phyloP scores from a whole-genome alignment of 2,888 invertebrate genomes.

The Nymphalis urticae region DNA sequence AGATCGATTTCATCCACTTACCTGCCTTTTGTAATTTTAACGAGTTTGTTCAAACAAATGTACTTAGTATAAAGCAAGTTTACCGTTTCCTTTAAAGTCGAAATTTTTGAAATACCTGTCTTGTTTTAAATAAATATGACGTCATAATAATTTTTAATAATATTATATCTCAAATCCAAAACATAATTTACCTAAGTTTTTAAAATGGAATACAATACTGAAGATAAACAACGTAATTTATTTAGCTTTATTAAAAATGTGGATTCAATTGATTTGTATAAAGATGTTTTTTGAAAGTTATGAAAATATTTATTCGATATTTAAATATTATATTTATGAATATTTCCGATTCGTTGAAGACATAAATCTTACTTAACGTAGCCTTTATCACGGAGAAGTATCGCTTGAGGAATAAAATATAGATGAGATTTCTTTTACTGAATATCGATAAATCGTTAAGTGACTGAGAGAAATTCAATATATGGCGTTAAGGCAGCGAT shows the following conservation, averaged over 20 bases:
- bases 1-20: conserved; percentile 55
- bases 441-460: conserved; percentile 54
- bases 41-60: conserved; percentile 56
- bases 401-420: conserved; percentile 30
- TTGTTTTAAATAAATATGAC: conserved; percentile 11
- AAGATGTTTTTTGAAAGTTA: not conserved
- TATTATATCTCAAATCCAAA: not conserved
- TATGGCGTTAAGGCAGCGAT: conserved; percentile 57
- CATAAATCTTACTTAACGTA: conserved; percentile 10
- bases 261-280: not conserved
- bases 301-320: conserved; percentile 23
- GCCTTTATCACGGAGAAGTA: conserved; percentile 10
- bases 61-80: conserved; percentile 49
- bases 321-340: conserved; percentile 11
- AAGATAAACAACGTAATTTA: not conserved
- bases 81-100: conserved; percentile 44
- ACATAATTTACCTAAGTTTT: not conserved
- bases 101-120: conserved; percentile 18
- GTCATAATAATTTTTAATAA: not conserved
- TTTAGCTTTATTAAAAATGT: not conserved
- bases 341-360: conserved; percentile 2
- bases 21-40: conserved; percentile 62
- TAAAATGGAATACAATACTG: not conserved
- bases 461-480: conserved; percentile 64
- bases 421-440: conserved; percentile 41